Evolutionary conservation across 2,888 invertebrate genomes (phyloP), one percentile per base, ranked within the genome.

Genomic region (Perithous albicinctus): DNA sequence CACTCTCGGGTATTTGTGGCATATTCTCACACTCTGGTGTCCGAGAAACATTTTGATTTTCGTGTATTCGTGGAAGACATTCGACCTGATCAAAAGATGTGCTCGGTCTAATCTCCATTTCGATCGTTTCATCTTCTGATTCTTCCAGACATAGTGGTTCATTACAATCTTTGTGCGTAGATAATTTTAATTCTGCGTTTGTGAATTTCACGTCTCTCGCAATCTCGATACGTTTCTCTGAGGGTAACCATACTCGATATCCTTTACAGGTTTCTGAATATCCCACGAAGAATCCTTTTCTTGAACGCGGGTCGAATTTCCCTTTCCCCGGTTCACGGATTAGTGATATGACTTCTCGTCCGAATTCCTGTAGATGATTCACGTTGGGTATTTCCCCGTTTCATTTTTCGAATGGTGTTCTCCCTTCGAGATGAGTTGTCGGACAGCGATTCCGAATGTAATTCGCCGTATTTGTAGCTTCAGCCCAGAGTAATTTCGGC

Each of bases 221-320:
- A 15, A 32, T 26, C n/a, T 12, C 29, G n/a, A 29, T 26, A 12
- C 15, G 15, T 64, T 23, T 29, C 10, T 20, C 20, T 8, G 20
- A 43, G 3, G 51, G 75, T 43, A 75, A 32, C 56, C 56, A 75
- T 4, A 75, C 4, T n/a, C 56, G 38, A 26, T 66, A 75, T 7
- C 26, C 66, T 15, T 66, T 66, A 0, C 54, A 66, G 2, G 12
- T 35, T 38, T 64, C 64, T 3, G 56, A 66, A 15, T 66, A 46
- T 15, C 75, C 41, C 26, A 63, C 54, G 4, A 66, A 26, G 7
- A 10, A 18, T 7, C 20, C 18, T 48, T 48, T 18, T 48, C 3
- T 18, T 4, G 20, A 48, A 4, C 20, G 20, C 20, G 20, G 7
- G 8, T 48, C 48, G 20, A 48, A 48, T 20, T 48, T 48, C 10